Percentiles rank a stretch among this genome's conserved stretches.
phyloP scores from a whole-genome alignment of 2,888 invertebrate genomes.

The Ormyrus nitidulus region DNA sequence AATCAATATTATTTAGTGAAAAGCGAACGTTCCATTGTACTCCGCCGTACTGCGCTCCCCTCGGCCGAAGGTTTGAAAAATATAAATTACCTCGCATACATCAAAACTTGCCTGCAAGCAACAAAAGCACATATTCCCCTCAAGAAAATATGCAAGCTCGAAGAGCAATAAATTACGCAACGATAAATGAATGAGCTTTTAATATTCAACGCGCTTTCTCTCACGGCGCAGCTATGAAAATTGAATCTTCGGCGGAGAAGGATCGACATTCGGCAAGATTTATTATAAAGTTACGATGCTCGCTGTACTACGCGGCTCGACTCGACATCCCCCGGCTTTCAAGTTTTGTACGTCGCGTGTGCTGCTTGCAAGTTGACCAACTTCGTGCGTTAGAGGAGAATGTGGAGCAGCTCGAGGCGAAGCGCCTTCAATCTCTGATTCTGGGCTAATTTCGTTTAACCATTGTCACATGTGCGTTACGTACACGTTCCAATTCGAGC shows the following conservation, averaged over 20 bases:
- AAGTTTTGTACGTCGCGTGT: not conserved
- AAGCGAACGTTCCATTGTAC: too few species aligned
- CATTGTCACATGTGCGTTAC: constrained; percentile 51
- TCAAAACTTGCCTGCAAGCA: too few species aligned
- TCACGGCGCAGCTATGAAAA: not conserved
- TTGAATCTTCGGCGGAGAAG: not conserved
- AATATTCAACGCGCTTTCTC: not conserved
- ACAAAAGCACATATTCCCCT: too few species aligned
- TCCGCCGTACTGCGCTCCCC: too few species aligned
- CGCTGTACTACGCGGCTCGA: constrained; percentile 29
- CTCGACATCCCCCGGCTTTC: too few species aligned
- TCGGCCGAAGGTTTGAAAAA: too few species aligned
- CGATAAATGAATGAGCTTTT: too few species aligned
- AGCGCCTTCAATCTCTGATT: constrained; percentile 49
- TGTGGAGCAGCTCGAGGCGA: not conserved
- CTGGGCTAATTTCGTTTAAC: constrained; percentile 53
- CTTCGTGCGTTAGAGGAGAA: not conserved
- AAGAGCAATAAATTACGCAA: too few species aligned
- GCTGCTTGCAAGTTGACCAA: constrained; percentile 28
- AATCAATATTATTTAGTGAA: too few species aligned
- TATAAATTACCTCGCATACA: too few species aligned
- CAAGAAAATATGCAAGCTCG: too few species aligned
- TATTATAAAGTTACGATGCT: constrained; percentile 35
- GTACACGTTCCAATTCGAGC: not conserved
- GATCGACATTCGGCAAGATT: constrained; percentile 39